Base-by-base conservation (phyloP, 2,888 invertebrate genomes). In the Malthinus seriepunctatus region DNA sequence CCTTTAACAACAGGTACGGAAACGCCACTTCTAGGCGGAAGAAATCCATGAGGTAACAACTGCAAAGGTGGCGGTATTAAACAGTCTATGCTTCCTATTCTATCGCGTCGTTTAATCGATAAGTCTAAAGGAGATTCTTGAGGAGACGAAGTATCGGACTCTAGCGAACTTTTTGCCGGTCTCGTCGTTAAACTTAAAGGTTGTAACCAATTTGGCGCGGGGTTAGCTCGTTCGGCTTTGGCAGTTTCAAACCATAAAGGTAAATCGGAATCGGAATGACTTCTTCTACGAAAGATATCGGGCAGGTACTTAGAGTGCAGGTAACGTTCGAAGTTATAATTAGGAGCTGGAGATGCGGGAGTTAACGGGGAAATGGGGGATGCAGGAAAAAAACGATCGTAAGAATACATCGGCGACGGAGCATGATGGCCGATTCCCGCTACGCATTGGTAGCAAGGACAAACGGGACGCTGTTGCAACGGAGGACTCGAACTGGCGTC, bases 61-160 rank as follows among this genome's bases (percentile, higher is more conserved):
- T 81, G 84, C 31, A 83, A 77, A n/a, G 77, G 74, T 6, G 75
- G 66, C 6, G 62, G 58, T 37, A 71, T 67, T 23, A 73, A 53
- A 54, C 70, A 71, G 15, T 76, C 76, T 63, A 75, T 67, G 52
- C 69, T 75, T 34, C 69, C 69, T 55, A 69, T 69, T 66, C 71
- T 69, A 58, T 78, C 77, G 49, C 76, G 67, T 33, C 74, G 69
- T 71, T 89, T 91, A 79, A 92, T 84, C 11, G 93, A 93, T 35
- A 95, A 81, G 77, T 95, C 95, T 58, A 95, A 80, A 0, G 95
- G 95, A 2, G 86, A 89, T 63, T 94, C 93, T 73, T 93, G 93
- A 0, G 88, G 88, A 46, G 87, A 84, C 10, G 80, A 76, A 31
- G 75, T 71, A 52, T 81, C 81, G 14, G 83, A 82, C 65, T 85